phyloP scores from a whole-genome alignment of 1,140 invertebrate species.

The Caenorhabditis inopinata region DNA sequence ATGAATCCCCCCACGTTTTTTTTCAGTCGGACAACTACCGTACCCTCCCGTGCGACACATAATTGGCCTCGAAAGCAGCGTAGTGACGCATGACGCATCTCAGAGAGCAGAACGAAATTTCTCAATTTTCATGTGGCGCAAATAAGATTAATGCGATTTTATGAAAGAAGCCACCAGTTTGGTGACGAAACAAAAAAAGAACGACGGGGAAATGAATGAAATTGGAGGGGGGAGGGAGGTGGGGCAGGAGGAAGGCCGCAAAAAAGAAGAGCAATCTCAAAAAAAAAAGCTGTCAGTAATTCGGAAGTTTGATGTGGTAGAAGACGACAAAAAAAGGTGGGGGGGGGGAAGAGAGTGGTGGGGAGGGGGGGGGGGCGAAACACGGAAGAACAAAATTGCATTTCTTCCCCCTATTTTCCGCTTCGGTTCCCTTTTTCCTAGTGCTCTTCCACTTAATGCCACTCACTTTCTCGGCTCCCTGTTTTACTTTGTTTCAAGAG shows the following conservation, averaged over 20 bases:
- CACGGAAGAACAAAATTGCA: slow-evolving; percentile 12
- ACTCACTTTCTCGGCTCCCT: slow-evolving; percentile 20
- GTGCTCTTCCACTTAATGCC: neutral
- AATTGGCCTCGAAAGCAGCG: slow-evolving; percentile 11
- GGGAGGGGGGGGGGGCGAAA: too few species aligned
- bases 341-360: too few species aligned
- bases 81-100: slow-evolving; percentile 27
- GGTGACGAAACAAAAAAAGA: neutral
- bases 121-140: slow-evolving; percentile 26
- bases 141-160: slow-evolving; percentile 31
- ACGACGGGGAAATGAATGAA: too few species aligned
- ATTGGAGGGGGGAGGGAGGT: too few species aligned
- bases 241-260: too few species aligned
- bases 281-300: slow-evolving; percentile 3
- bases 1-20: neutral
- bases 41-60: slow-evolving; percentile 7
- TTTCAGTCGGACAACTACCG: neutral
- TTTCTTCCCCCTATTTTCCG: slow-evolving; percentile 11
- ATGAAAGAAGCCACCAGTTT: neutral
- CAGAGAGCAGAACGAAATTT: neutral
- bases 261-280: neutral
- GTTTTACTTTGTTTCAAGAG: neutral
- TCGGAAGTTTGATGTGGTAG: neutral
- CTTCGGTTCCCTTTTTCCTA: neutral
- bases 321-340: too few species aligned